Percentiles rank a stretch among this genome's conserved stretches.
These are phyloP conservation scores for Agriotes lineatus DNA, from an alignment of 2,888 invertebrate genomes.

Conservation along the genomic window DNA sequence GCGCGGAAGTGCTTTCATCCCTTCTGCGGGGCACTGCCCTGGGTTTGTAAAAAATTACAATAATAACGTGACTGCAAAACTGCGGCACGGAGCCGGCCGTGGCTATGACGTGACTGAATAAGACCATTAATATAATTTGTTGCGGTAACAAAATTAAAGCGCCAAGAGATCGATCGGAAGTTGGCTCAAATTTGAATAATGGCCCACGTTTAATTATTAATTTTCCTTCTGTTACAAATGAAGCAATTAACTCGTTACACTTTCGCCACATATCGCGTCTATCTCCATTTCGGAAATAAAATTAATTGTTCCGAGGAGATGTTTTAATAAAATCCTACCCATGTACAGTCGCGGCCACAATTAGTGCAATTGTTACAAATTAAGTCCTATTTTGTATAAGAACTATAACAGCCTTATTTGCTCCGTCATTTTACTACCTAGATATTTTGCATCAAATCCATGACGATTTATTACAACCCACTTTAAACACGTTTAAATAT, in stretches of 20 bases:
- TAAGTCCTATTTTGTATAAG: no score
- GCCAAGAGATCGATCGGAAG: background rate
- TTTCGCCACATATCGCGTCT: no score
- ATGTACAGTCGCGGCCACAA: no score
- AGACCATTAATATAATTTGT: conserved; percentile 5
- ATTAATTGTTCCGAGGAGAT: no score
- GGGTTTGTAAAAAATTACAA: background rate
- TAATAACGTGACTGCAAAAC: background rate
- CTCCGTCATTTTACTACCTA: no score
- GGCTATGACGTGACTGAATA: background rate
- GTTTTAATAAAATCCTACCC: no score
- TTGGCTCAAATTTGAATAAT: background rate
- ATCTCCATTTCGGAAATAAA: no score
- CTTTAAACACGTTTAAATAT: no score
- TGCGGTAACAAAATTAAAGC: background rate
- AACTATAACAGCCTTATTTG: no score
- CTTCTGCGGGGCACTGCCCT: background rate
- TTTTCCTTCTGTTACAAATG: background rate
- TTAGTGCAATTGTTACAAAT: no score
- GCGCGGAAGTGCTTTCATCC: conserved; percentile 8
- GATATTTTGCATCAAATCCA: no score
- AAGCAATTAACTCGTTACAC: background rate
- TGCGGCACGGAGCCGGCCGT: background rate
- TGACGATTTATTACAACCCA: no score
- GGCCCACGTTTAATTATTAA: background rate